Percentiles rank a stretch among this genome's conserved stretches.
These are phyloP conservation scores for Neoscelio sp. DNA, from an alignment of 2,888 invertebrate species.

Conservation along the genomic window DNA sequence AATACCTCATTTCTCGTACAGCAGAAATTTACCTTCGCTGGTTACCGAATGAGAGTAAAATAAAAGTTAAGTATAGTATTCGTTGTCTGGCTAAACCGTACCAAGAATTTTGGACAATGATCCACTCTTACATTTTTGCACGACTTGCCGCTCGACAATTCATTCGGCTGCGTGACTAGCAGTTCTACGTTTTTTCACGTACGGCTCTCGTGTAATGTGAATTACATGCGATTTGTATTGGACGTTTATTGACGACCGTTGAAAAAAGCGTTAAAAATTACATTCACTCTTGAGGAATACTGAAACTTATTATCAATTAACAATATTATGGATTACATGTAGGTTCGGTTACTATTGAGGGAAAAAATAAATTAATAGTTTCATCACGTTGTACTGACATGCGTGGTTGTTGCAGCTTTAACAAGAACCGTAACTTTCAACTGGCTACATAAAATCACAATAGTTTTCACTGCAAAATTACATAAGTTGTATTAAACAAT, in stretches of 20 bases:
- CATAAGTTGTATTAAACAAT: no score
- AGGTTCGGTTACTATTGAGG: no score
- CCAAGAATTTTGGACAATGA: slow-evolving; percentile 40
- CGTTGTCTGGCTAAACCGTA: not conserved
- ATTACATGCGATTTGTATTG: slow-evolving; percentile 21
- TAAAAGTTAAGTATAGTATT: not conserved
- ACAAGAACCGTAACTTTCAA: no score
- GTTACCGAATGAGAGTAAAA: not conserved
- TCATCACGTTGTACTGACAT: no score
- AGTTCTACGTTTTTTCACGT: slow-evolving; percentile 39
- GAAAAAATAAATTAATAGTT: no score
- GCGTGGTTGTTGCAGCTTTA: no score
- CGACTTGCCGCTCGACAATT: slow-evolving; percentile 32
- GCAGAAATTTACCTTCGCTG: no score
- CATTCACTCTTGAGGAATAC: slow-evolving; percentile 13
- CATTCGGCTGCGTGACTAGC: slow-evolving; percentile 52
- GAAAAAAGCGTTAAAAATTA: slow-evolving; percentile 42
- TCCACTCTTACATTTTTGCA: slow-evolving; percentile 37
- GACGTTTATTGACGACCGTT: slow-evolving; percentile 26
- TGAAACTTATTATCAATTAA: slow-evolving; percentile 13
- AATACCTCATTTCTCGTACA: no score
- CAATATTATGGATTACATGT: slow-evolving; percentile 8
- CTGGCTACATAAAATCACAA: no score
- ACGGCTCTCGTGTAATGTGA: slow-evolving; percentile 15
- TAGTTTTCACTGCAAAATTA: no score